These are phyloP conservation scores for Macrochelys suwanniensis DNA, from an alignment of 2,797 vertebrate genomes.

Conservation along the genomic window DNA sequence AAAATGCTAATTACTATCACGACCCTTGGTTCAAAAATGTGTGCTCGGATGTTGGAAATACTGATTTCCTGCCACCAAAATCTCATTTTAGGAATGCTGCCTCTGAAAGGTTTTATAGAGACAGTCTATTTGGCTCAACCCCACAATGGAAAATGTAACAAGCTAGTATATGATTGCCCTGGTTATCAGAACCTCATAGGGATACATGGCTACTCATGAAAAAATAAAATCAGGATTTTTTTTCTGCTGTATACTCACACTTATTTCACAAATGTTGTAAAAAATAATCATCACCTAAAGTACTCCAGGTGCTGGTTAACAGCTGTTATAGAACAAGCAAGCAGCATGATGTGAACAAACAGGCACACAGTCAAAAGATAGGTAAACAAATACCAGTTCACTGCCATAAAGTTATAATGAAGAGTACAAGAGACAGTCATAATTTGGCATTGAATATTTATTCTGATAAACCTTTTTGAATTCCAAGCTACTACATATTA, in stretches of 20 bases:
- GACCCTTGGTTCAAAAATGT: not conserved
- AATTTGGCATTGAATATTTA: slow-evolving; percentile 74
- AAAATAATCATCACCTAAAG: too few species aligned
- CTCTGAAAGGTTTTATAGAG: not conserved
- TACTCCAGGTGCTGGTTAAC: not conserved
- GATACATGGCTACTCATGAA: not conserved
- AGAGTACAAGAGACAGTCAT: slow-evolving; percentile 3
- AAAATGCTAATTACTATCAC: not conserved
- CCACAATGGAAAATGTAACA: not conserved
- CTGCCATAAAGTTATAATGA: not conserved
- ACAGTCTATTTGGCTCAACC: not conserved
- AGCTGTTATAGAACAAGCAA: not conserved
- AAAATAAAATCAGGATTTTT: not conserved
- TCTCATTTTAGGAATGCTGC: not conserved
- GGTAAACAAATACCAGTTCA: not conserved
- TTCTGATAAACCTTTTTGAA: slow-evolving; percentile 67
- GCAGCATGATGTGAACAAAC: too few species aligned
- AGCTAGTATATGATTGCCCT: not conserved
- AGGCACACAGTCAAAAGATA: not conserved
- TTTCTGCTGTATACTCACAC: not conserved
- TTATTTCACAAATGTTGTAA: not conserved
- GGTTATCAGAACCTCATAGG: not conserved
- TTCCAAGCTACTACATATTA: slow-evolving; percentile 61
- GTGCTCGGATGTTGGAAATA: not conserved
- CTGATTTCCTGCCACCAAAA: not conserved